Conservation (phyloP, 2,113 vertebrate species). For the Syngnathus scovelli region DNA sequence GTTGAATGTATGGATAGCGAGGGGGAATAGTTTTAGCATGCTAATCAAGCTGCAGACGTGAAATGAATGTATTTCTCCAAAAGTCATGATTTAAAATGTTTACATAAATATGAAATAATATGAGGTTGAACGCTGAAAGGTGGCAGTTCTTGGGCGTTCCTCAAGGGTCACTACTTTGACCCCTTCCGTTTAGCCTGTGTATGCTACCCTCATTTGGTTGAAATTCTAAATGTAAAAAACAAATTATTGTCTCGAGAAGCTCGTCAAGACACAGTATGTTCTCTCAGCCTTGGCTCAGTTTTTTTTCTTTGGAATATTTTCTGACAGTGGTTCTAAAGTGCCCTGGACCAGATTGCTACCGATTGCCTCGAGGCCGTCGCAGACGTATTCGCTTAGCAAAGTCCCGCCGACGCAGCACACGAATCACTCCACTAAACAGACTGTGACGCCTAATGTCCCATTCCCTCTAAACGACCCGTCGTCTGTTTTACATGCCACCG, state of each 20-base stretch:
- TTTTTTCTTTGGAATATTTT: neutral
- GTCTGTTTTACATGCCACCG: neutral
- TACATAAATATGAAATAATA: too few relatives aligned
- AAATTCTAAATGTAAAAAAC: neutral
- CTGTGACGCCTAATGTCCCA: neutral
- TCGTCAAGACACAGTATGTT: neutral
- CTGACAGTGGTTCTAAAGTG: neutral
- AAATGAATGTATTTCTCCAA: neutral
- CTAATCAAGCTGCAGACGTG: neutral
- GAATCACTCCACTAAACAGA: slow-evolving; percentile 4
- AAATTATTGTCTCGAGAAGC: neutral
- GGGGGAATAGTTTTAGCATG: slow-evolving; percentile 20
- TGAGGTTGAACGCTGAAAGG: too few relatives aligned
- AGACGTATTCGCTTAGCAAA: neutral
- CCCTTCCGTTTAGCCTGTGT: too few relatives aligned
- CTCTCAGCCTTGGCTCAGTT: neutral
- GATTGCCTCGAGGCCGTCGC: neutral
- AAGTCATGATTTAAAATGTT: neutral
- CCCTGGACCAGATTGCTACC: neutral
- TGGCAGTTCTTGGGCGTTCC: too few relatives aligned
- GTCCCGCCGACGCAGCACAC: neutral
- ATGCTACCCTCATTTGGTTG: too few relatives aligned
- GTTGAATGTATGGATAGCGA: slow-evolving; percentile 34
- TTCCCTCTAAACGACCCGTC: neutral
- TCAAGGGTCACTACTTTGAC: too few relatives aligned